phyloP scores from a whole-genome alignment of 2,797 vertebrate genomes.

The Luscinia luscinia region DNA sequence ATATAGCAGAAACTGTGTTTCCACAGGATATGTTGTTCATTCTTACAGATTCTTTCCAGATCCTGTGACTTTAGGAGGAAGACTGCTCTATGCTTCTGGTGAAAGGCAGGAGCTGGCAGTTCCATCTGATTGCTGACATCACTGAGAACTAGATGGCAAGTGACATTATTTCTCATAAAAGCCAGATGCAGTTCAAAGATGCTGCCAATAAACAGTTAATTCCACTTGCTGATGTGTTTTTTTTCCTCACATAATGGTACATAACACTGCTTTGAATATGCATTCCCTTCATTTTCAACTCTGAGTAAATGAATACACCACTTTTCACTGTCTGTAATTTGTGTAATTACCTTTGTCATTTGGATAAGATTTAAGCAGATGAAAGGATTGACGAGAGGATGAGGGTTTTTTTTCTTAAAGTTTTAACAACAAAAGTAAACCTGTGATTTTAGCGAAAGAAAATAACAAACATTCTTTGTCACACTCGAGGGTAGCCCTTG shows the following conservation, averaged over 20 bases:
- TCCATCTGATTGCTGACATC: not conserved
- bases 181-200: not conserved
- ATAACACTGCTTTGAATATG: constrained; percentile 33
- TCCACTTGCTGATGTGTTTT: not conserved
- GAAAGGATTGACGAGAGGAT: not conserved
- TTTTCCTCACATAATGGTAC: not conserved
- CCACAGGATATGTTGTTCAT: not conserved
- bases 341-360: constrained; percentile 31
- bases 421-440: not conserved
- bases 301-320: not conserved
- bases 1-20: not conserved
- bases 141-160: not conserved
- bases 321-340: constrained; percentile 22
- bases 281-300: constrained; percentile 13
- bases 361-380: constrained; percentile 21
- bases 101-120: not conserved
- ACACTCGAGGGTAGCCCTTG: not conserved
- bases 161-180: not conserved
- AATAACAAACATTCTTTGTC: not conserved
- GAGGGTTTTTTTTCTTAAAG: not conserved
- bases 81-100: not conserved
- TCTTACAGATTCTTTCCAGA: not conserved
- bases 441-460: not conserved
- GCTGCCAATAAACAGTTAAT: not conserved
- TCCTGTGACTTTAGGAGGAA: not conserved